Conservation (phyloP, 2,797 vertebrate genomes). For the Botia almorhae region DNA sequence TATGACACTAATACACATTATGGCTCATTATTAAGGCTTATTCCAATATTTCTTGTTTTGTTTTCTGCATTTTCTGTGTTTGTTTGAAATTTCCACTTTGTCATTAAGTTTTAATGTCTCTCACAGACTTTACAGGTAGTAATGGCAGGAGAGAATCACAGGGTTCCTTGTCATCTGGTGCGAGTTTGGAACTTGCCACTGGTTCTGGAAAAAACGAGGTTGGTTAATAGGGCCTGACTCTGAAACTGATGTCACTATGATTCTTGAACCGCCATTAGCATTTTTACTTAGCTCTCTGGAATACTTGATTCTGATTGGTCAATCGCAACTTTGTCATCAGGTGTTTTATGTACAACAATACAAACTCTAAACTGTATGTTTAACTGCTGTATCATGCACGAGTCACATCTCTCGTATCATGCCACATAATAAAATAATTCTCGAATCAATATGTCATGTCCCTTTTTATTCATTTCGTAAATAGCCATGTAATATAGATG, state of each 20-base stretch:
- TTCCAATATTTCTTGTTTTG: neutral
- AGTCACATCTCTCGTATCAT: neutral
- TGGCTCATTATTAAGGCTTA: neutral
- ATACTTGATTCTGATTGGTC: neutral
- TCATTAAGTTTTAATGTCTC: constrained; percentile 15
- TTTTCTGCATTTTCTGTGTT: neutral
- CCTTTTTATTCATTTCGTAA: too few relatives aligned
- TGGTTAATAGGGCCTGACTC: constrained; percentile 33
- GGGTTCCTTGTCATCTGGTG: constrained; percentile 92
- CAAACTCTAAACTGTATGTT: neutral
- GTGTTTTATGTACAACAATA: neutral
- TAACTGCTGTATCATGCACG: neutral
- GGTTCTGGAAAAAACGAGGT: constrained; percentile 82
- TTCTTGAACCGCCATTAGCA: constrained; percentile 16
- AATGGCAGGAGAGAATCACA: constrained; percentile 94
- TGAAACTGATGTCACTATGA: neutral
- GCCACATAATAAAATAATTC: neutral
- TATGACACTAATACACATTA: neutral
- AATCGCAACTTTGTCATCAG: neutral
- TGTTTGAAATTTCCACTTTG: neutral
- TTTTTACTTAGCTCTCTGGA: neutral
- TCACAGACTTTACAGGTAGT: constrained; percentile 82
- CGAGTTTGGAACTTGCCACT: constrained; percentile 91
- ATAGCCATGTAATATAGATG: too few relatives aligned
- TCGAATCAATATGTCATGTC: neutral